These are phyloP conservation scores for Mormyrus lacerda DNA, from an alignment of 2,113 vertebrate genomes.

Conservation along the genomic window DNA sequence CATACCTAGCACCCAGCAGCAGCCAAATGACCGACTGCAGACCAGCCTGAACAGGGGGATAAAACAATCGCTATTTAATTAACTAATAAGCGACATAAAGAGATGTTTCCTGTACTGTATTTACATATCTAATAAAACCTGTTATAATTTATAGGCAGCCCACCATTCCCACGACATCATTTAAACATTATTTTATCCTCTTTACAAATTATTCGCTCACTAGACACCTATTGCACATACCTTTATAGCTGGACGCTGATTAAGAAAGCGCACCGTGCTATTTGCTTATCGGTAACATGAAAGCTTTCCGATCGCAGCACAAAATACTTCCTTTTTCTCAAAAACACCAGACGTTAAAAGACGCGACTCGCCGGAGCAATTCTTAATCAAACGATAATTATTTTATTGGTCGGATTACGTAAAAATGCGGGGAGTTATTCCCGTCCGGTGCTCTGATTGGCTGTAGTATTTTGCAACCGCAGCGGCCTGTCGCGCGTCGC, in stretches of 20 bases:
- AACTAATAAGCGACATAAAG: background rate
- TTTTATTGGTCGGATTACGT: slow-evolving; percentile 13
- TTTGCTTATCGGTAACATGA: background rate
- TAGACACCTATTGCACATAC: background rate
- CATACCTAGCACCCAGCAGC: background rate
- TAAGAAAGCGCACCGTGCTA: background rate
- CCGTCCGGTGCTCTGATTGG: slow-evolving; percentile 13
- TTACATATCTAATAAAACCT: background rate
- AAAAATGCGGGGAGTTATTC: background rate
- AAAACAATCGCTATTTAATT: background rate
- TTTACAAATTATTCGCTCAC: background rate
- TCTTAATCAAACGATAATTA: background rate
- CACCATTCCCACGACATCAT: background rate
- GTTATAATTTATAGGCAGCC: background rate
- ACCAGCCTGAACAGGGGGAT: background rate
- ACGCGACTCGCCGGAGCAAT: background rate
- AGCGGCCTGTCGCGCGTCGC: background rate
- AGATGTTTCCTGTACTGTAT: background rate
- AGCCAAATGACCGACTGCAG: background rate
- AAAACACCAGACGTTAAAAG: background rate
- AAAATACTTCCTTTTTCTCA: background rate
- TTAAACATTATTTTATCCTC: background rate
- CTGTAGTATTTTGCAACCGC: background rate
- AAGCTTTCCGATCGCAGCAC: background rate
- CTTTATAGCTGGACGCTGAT: background rate